Evolutionary conservation across 2,113 vertebrate species (phyloP).

Genomic region (Proterorhinus semilunaris): DNA sequence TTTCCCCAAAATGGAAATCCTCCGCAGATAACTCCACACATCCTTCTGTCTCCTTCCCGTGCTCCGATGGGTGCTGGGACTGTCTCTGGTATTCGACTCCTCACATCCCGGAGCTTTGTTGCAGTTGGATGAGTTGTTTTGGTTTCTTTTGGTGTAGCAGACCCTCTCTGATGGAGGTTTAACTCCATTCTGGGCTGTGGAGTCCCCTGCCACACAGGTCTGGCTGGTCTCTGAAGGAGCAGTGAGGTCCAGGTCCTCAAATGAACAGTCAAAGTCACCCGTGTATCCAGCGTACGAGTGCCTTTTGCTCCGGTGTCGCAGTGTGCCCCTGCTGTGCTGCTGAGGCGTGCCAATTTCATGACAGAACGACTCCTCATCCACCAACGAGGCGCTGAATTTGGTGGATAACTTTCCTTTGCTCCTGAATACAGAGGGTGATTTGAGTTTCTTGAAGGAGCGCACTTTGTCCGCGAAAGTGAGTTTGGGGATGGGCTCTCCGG

Average conservation of each 20-base stretch:
- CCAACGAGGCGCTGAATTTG: slow-evolving; percentile 69
- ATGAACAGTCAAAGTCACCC: slow-evolving; percentile 83
- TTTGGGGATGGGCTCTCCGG: slow-evolving; percentile 82
- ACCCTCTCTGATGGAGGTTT: slow-evolving; percentile 64
- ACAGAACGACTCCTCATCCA: slow-evolving; percentile 68
- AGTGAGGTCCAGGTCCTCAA: slow-evolving; percentile 81
- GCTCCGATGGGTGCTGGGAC: slow-evolving; percentile 60
- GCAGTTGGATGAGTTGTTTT: slow-evolving; percentile 71
- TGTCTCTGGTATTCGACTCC: slow-evolving; percentile 68
- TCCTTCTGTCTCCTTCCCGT: slow-evolving; percentile 78
- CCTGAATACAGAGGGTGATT: slow-evolving; percentile 75
- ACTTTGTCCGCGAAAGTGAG: slow-evolving; percentile 86
- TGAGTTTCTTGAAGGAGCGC: slow-evolving; percentile 84
- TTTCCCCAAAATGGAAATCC: slow-evolving; percentile 81
- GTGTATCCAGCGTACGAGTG: slow-evolving; percentile 87
- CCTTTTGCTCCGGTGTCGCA: slow-evolving; percentile 76
- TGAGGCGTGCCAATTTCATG: slow-evolving; percentile 65
- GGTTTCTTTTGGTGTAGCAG: slow-evolving; percentile 68
- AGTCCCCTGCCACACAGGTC: slow-evolving; percentile 60
- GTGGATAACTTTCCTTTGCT: slow-evolving; percentile 69
- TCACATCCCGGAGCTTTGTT: slow-evolving; percentile 68
- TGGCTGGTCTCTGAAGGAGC: slow-evolving; percentile 69
- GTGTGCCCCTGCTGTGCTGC: slow-evolving; percentile 61
- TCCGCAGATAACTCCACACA: slow-evolving; percentile 88
- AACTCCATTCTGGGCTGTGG: slow-evolving; percentile 68